phyloP scores from a whole-genome alignment of 2,113 vertebrate genomes.

The Pachyramphus minor region DNA sequence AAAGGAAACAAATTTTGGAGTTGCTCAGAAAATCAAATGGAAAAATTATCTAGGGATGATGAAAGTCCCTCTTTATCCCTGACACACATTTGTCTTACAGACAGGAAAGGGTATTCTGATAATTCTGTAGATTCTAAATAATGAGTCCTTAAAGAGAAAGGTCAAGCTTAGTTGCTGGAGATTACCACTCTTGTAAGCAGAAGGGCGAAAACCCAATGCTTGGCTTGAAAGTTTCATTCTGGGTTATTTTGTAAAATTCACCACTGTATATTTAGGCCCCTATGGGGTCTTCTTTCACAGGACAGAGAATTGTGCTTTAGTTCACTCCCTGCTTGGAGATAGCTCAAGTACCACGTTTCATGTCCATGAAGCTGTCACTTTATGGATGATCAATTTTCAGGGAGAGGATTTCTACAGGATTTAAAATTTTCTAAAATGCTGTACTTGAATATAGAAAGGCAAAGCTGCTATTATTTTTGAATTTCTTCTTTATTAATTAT shows the following conservation, averaged over 20 bases:
- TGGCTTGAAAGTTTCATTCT: not conserved
- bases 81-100: not conserved
- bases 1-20: not conserved
- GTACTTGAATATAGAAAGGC: not conserved
- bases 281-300: not conserved
- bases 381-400: not conserved
- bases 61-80: not conserved
- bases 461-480: not conserved
- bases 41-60: not conserved
- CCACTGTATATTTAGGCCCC: not conserved
- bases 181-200: not conserved
- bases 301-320: not conserved
- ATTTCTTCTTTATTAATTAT: not conserved
- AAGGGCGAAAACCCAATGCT: not conserved
- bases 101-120: not conserved
- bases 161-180: not conserved
- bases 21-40: not conserved
- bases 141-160: not conserved
- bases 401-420: not conserved
- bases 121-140: not conserved
- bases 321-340: not conserved
- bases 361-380: not conserved
- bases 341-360: not conserved
- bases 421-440: not conserved
- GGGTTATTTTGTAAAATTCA: not conserved